These are phyloP conservation scores for Phrynocephalus forsythii DNA, from an alignment of 2,797 vertebrate species.

Conservation along the genomic window DNA sequence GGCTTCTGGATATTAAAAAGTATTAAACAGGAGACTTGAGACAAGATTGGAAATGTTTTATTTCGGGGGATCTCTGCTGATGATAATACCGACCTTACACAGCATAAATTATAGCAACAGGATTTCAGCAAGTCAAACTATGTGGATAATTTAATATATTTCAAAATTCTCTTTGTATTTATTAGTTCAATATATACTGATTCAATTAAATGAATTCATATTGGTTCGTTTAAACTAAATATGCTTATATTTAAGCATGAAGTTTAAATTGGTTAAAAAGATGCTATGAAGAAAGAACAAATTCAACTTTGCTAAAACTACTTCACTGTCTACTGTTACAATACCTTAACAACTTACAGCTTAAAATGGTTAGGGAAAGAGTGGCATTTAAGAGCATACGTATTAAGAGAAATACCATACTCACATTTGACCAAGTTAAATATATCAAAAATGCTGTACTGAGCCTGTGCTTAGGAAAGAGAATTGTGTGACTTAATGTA, in stretches of 20 bases:
- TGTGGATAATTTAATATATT: constrained; percentile 12
- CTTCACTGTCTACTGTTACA: constrained; percentile 57
- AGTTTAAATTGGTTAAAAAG: constrained; percentile 63
- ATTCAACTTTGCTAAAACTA: constrained; percentile 58
- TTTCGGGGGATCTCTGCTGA: too few relatives aligned
- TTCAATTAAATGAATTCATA: constrained; percentile 56
- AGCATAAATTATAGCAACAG: too few relatives aligned
- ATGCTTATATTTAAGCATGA: constrained; percentile 42
- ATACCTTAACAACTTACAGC: constrained; percentile 60
- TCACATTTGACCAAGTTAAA: constrained; percentile 62
- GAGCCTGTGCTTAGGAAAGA: constrained; percentile 70
- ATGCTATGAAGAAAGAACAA: constrained; percentile 47
- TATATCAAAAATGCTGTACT: constrained; percentile 68
- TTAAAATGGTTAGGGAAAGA: constrained; percentile 67
- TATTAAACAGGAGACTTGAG: too few relatives aligned
- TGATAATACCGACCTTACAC: too few relatives aligned
- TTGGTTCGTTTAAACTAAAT: constrained; percentile 51
- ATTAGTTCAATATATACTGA: constrained; percentile 50
- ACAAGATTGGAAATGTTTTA: too few relatives aligned
- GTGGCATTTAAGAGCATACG: constrained; percentile 39
- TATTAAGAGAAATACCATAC: constrained; percentile 68
- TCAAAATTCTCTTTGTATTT: constrained; percentile 28
- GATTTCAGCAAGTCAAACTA: too few relatives aligned
- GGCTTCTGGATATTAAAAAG: too few relatives aligned
- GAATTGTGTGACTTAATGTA: constrained; percentile 78